Evolutionary conservation across 2,797 vertebrate genomes (phyloP).

Genomic region (Rhyacichthys aspro): DNA sequence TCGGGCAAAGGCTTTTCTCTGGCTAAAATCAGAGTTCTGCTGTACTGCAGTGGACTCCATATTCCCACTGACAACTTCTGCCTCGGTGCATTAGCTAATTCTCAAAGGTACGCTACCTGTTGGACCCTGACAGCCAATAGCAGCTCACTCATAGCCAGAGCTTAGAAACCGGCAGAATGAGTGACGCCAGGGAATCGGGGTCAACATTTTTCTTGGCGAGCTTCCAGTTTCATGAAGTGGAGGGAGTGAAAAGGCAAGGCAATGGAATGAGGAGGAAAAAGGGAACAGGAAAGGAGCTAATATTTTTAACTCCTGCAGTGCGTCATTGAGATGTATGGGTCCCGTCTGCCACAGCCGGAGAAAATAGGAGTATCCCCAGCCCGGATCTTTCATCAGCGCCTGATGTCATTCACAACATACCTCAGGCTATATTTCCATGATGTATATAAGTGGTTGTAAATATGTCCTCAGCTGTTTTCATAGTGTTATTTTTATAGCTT

Average conservation of each 20-base stretch:
- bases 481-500: conserved; percentile 17
- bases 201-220: conserved; percentile 75
- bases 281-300: conserved; percentile 55
- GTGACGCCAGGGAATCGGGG: conserved; percentile 60
- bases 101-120: conserved; percentile 38
- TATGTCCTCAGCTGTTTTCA: conserved; percentile 40
- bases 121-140: conserved; percentile 9
- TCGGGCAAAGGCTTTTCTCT: conserved; percentile 15
- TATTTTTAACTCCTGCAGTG: conserved; percentile 72
- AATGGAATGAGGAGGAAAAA: conserved; percentile 48
- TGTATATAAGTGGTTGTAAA: conserved; percentile 38
- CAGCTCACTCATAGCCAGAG: conserved; percentile 8
- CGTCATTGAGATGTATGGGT: conserved; percentile 57
- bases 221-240: conserved; percentile 70
- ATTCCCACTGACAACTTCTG: conserved; percentile 1
- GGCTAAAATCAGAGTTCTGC: background rate
- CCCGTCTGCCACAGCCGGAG: conserved; percentile 34
- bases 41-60: background rate
- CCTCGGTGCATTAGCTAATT: conserved; percentile 8
- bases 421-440: conserved; percentile 32
- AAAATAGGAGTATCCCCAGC: conserved; percentile 18
- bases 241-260: conserved; percentile 56
- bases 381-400: conserved; percentile 25
- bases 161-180: conserved; percentile 11
- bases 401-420: conserved; percentile 40